Evolutionary conservation across 2,113 vertebrate species (phyloP).

Genomic region (Ophthalmotilapia sp.): DNA sequence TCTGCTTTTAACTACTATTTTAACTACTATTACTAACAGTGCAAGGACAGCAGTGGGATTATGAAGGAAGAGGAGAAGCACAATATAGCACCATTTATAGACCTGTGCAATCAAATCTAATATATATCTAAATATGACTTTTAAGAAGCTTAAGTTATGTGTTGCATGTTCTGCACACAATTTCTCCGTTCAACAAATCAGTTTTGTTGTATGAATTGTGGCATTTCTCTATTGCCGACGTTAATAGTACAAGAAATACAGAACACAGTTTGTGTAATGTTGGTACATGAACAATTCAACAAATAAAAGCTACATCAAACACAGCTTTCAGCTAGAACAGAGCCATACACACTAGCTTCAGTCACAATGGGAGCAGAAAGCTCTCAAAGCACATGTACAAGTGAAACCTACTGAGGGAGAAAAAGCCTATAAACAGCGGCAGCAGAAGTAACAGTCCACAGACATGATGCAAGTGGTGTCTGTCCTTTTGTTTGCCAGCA

Average conservation of each 20-base stretch:
- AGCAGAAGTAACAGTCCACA: background rate
- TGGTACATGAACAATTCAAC: background rate
- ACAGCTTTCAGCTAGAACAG: background rate
- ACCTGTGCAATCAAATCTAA: background rate
- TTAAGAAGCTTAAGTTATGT: background rate
- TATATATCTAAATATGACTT: background rate
- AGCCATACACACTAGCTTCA: background rate
- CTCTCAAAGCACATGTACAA: background rate
- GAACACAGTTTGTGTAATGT: background rate
- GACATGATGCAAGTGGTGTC: background rate
- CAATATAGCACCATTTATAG: background rate
- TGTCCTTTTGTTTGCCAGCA: conserved; percentile 21
- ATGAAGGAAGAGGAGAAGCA: background rate
- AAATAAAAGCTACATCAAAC: background rate
- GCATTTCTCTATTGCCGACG: background rate
- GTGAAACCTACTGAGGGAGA: background rate
- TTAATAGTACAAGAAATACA: background rate
- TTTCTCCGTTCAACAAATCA: background rate
- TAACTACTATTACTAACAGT: background rate
- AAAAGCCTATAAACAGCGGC: background rate
- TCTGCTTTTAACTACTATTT: background rate
- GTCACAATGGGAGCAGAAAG: background rate
- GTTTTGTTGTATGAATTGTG: background rate
- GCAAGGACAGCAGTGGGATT: background rate
- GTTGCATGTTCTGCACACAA: background rate